These are phyloP conservation scores for Brachionus rubens DNA, from an alignment of 1,140 invertebrate genomes.

Conservation along the genomic window DNA sequence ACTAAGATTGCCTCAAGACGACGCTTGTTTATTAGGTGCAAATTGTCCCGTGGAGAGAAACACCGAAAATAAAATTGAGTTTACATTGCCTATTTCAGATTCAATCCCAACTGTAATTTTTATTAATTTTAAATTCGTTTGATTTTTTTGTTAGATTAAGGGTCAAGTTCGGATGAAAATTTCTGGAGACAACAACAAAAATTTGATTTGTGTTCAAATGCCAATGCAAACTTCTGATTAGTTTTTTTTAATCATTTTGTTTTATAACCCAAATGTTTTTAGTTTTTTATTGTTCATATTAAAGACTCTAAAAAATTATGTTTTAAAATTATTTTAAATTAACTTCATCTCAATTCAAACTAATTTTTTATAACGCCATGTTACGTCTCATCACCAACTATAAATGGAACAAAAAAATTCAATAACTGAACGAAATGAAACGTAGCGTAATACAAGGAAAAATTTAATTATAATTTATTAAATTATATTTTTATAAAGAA, in stretches of 20 bases:
- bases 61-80: slow-evolving; percentile 29
- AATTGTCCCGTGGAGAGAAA: not conserved
- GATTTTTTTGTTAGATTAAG: not conserved
- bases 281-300: no score
- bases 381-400: no score
- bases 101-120: not conserved
- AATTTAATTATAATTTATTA: no score
- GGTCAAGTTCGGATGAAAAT: not conserved
- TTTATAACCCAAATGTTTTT: no score
- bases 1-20: not conserved
- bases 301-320: no score
- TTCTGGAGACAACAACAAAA: slow-evolving; percentile 5
- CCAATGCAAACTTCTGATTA: not conserved
- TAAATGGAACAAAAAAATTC: no score
- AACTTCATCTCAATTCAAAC: not conserved
- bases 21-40: slow-evolving; percentile 24
- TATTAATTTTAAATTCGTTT: not conserved
- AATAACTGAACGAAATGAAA: no score
- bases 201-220: slow-evolving; percentile 10
- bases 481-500: no score
- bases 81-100: not conserved
- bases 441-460: no score
- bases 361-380: not conserved
- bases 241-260: no score
- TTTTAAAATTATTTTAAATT: no score